Base-by-base conservation (phyloP, 2,797 vertebrate genomes). In the Takifugu rubripes region DNA sequence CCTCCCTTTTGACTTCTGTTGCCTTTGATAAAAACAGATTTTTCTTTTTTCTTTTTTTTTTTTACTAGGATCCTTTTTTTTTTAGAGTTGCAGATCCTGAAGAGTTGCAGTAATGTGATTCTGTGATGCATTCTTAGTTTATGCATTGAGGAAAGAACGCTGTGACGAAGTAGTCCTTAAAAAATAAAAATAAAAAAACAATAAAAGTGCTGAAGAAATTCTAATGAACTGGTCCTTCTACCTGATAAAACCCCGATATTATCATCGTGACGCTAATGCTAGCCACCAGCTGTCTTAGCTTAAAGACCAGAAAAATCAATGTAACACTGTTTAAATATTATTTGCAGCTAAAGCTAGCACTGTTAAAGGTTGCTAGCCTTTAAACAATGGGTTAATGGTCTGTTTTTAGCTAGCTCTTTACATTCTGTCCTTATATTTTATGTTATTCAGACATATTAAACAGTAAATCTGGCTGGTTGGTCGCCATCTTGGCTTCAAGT, bases 81-180 rank as follows among this genome's bases (percentile, higher is more conserved):
- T 52, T 79, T 76, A 76, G 73, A 84, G 61, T 76, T 87, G 78
- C 75, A 79, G 66, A 74, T 71, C 66, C 60, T 78, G 83, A 56
- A 81, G 72, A 86, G 82, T 82, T 84, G 82, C 82, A 82, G 82
- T 71, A 81, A 85, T 83, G 75, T 81, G 79, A 85, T 88, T 87
- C 79, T 87, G 79, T 81, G 66, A 87, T 84, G 80, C 78, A 85
- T 83, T 81, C 74, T 77, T 83, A 85, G 77, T 85, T 86, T 63
- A 69, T 40, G 36, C 75, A 79, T 68, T 63, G 42, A 70, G 58
- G 63, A 68, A 44, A 69, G 75, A 75, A 52, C 46, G 5, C 48
- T 52, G 54, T 53, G 31, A 60, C 52, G 54, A 68, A 74, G 65
- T 16, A 69, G 56, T 75, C 66, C 65, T 72, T 44, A 65, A 72